These are phyloP conservation scores for Panzeria rudis DNA, from an alignment of 2,888 invertebrate genomes.

Conservation along the genomic window DNA sequence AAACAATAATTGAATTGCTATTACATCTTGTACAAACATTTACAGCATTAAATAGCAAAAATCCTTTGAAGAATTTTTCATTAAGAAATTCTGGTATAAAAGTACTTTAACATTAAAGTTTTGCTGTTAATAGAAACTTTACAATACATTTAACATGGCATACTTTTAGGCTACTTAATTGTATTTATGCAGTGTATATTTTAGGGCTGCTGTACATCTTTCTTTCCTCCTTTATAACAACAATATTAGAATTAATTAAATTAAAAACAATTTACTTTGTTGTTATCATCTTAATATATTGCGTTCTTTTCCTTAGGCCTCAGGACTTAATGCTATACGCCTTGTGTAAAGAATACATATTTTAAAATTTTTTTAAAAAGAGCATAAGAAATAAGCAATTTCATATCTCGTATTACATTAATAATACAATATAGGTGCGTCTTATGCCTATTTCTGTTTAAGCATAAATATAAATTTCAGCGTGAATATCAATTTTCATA, in stretches of 20 bases:
- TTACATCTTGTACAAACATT: background rate
- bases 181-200: background rate
- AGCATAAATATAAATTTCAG: background rate
- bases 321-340: too few species aligned
- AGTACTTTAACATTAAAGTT: background rate
- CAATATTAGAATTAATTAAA: conserved; percentile 60
- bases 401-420: too few species aligned
- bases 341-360: background rate
- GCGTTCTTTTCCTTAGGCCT: background rate
- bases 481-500: background rate
- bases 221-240: background rate
- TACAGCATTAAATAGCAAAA: background rate
- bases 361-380: background rate
- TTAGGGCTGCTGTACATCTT: background rate
- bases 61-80: background rate
- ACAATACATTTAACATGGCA: conserved; percentile 64
- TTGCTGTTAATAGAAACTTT: conserved; percentile 29
- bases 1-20: background rate
- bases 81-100: background rate
- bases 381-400: background rate
- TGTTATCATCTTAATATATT: background rate
- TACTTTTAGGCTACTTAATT: conserved; percentile 56
- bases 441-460: background rate
- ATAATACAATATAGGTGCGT: too few species aligned
- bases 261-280: conserved; percentile 24